These are phyloP conservation scores for Pedicia rivosa DNA, from an alignment of 2,888 invertebrate species.

Conservation along the genomic window DNA sequence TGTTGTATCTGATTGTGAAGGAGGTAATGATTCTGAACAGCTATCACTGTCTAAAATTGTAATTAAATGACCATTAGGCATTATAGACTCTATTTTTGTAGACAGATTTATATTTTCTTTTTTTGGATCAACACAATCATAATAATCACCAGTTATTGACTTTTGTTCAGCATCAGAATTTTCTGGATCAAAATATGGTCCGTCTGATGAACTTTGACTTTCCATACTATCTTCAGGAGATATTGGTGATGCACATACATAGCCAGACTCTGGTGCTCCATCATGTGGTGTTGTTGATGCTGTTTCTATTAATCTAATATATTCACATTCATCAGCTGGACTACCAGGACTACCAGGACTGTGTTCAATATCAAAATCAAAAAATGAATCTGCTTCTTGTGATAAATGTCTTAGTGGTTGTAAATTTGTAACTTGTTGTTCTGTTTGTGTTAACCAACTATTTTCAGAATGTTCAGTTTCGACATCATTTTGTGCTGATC, in stretches of 20 bases:
- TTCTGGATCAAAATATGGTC: slow-evolving; percentile 33
- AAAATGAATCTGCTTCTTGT: slow-evolving; percentile 39
- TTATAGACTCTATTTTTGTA: slow-evolving; percentile 5
- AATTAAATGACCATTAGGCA: slow-evolving; percentile 16
- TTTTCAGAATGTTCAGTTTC: slow-evolving; percentile 23
- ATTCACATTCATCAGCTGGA: slow-evolving; percentile 46
- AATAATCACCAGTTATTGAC: slow-evolving; percentile 12
- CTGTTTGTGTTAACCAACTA: slow-evolving; percentile 26
- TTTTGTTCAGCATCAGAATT: slow-evolving; percentile 17
- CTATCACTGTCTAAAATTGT: slow-evolving; percentile 11
- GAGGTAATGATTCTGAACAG: slow-evolving; percentile 15
- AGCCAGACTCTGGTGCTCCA: slow-evolving; percentile 33
- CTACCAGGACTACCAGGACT: slow-evolving; percentile 45
- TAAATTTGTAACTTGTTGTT: slow-evolving; percentile 29
- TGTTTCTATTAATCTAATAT: slow-evolving; percentile 33
- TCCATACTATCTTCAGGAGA: slow-evolving; percentile 18
- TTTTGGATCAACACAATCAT: slow-evolving; percentile 13
- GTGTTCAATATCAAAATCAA: slow-evolving; percentile 46
- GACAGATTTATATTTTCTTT: slow-evolving; percentile 6
- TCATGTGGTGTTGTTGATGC: slow-evolving; percentile 36
- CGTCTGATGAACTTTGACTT: slow-evolving; percentile 34
- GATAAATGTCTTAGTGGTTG: slow-evolving; percentile 33
- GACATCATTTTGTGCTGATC: slow-evolving; percentile 20
- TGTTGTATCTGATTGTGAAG: slow-evolving; percentile 14
- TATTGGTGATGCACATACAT: slow-evolving; percentile 32